These are phyloP conservation scores for Temnopleurus reevesii DNA, from an alignment of 53 echinoderm and acorn worm species.

Conservation along the genomic window DNA sequence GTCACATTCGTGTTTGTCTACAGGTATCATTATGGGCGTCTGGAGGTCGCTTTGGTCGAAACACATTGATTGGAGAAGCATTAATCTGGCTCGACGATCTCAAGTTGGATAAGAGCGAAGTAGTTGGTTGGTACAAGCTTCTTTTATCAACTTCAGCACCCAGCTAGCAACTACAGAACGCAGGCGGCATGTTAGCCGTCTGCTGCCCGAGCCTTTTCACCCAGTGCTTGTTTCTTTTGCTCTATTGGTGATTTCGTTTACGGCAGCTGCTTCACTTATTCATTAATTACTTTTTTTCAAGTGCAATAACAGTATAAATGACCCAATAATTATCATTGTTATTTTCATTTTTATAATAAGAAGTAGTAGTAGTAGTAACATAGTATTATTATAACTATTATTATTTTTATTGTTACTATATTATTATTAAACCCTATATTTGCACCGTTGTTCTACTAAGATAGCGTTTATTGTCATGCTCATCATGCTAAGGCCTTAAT, in stretches of 20 bases:
- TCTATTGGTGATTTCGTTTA: constrained; percentile 49
- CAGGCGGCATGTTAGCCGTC: constrained; percentile 28
- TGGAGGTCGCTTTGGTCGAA: constrained; percentile 85
- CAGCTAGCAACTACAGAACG: constrained; percentile 62
- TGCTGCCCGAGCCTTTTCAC: constrained; percentile 53
- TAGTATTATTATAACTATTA: no score
- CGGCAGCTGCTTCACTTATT: constrained; percentile 3
- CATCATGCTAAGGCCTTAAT: no score
- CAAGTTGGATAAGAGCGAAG: constrained; percentile 44
- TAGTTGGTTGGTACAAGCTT: constrained; percentile 82
- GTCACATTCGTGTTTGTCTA: neutral
- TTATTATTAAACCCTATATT: no score
- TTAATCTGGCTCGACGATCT: constrained; percentile 82
- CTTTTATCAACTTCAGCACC: constrained; percentile 66
- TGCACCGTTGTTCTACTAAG: no score
- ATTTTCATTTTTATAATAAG: no score
- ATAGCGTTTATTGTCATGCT: no score
- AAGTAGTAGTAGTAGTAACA: no score
- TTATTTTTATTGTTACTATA: no score
- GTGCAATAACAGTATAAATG: no score
- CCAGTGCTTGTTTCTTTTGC: constrained; percentile 38
- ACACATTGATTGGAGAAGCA: constrained; percentile 79
- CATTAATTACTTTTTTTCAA: no score
- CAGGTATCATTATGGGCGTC: constrained; percentile 86
- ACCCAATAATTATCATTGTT: no score